These are phyloP conservation scores for Temnothorax nylanderi DNA, from an alignment of 1,140 invertebrate genomes.

Conservation along the genomic window DNA sequence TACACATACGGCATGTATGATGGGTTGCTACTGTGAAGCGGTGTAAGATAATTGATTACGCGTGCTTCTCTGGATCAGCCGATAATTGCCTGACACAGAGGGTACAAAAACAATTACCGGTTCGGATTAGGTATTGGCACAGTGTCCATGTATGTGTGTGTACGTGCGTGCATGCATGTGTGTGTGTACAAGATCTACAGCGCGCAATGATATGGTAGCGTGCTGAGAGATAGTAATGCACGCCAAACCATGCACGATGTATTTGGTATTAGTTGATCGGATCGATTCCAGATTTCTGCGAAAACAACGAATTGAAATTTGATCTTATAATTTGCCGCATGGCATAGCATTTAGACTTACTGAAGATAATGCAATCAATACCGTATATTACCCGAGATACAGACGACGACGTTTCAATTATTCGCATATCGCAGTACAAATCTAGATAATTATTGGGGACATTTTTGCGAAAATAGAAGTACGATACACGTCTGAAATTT, in stretches of 20 bases:
- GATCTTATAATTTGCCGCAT: conserved; percentile 40
- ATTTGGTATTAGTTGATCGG: conserved; percentile 58
- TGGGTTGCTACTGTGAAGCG: conserved; percentile 9
- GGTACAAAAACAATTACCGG: conserved; percentile 76
- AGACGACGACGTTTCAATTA: neutral
- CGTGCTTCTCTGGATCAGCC: conserved; percentile 46
- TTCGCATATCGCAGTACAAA: neutral
- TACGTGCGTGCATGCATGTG: neutral
- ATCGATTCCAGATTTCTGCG: conserved; percentile 40
- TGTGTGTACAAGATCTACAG: conserved; percentile 49
- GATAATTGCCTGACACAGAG: conserved; percentile 75
- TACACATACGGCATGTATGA: conserved; percentile 30
- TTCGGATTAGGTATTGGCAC: conserved; percentile 65
- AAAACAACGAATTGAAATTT: conserved; percentile 47
- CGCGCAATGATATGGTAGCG: conserved; percentile 61
- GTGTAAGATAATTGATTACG: conserved; percentile 69
- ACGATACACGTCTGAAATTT: neutral
- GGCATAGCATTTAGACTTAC: neutral
- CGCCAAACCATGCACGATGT: conserved; percentile 53
- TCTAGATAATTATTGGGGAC: neutral
- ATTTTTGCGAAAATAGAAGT: neutral
- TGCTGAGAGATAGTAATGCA: conserved; percentile 71
- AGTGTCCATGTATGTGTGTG: neutral
- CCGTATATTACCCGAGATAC: neutral
- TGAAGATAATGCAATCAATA: neutral